A percentile compares a stretch with the other conserved stretches of the same genome.
phyloP scores from a whole-genome alignment of 2,113 vertebrate genomes.

The Shinisaurus crocodilurus region DNA sequence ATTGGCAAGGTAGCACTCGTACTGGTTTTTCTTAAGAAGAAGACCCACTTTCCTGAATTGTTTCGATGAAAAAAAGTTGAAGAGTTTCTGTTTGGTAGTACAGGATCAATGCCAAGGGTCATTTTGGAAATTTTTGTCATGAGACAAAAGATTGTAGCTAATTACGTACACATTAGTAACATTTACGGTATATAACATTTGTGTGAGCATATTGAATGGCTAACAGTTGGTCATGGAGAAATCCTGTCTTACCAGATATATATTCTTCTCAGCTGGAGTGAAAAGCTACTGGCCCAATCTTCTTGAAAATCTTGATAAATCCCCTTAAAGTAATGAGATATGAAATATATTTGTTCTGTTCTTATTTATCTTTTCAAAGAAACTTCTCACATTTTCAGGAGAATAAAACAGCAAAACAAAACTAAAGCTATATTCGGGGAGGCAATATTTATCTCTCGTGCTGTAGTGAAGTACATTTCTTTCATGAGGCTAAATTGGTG shows the following conservation, averaged over 20 bases:
- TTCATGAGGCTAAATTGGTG: constrained; percentile 37
- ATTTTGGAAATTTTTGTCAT: background rate
- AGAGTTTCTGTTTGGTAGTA: background rate
- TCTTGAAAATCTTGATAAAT: background rate
- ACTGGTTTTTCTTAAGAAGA: constrained; percentile 34
- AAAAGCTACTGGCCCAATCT: background rate
- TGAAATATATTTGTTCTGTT: background rate
- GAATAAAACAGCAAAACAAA: background rate
- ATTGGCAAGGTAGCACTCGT: constrained; percentile 43
- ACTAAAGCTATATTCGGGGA: background rate
- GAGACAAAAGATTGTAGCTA: background rate
- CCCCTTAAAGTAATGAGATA: background rate
- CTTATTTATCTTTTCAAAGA: background rate
- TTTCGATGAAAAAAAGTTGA: constrained; percentile 42
- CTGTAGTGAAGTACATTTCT: constrained; percentile 30
- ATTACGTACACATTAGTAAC: background rate
- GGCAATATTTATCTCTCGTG: background rate
- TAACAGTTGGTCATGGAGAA: background rate
- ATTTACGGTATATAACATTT: background rate
- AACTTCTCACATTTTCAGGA: background rate
- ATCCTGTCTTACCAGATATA: background rate
- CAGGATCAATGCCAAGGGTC: background rate
- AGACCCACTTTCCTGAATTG: constrained; percentile 37
- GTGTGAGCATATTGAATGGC: background rate
- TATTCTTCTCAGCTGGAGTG: background rate